Conservation (phyloP, 2,888 invertebrate species). For the Aproaerema taeniolella region DNA sequence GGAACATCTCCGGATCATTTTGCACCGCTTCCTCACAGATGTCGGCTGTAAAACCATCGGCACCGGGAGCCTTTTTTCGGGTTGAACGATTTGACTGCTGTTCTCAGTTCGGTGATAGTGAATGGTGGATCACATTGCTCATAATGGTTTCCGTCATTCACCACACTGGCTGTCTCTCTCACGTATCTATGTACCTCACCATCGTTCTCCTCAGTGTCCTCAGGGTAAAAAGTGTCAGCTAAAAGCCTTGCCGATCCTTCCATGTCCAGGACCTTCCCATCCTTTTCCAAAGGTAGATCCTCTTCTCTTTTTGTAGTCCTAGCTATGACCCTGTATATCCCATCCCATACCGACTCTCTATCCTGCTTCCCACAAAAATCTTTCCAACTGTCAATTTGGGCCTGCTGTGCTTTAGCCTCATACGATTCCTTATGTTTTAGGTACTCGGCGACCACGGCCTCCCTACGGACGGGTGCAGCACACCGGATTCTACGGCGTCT, state of each 20-base stretch:
- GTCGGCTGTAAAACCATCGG: slow-evolving; percentile 11
- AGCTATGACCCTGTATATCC: no score
- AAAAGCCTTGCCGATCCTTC: no score
- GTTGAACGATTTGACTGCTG: neutral
- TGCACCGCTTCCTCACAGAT: slow-evolving; percentile 7
- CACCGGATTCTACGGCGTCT: no score
- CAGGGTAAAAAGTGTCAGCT: no score
- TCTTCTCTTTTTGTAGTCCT: neutral
- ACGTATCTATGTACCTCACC: neutral
- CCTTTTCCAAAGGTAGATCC: neutral
- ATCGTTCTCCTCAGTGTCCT: neutral
- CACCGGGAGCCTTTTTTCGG: slow-evolving; percentile 11
- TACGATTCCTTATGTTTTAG: neutral
- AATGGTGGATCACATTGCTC: neutral
- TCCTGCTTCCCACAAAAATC: neutral
- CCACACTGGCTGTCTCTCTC: neutral
- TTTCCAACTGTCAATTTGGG: neutral
- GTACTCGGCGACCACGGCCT: neutral
- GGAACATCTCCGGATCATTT: neutral
- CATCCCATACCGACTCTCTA: neutral
- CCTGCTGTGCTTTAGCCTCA: neutral
- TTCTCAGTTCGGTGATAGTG: neutral
- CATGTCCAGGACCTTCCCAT: neutral
- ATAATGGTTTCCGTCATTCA: no score
- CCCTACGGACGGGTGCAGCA: no score